Evolutionary conservation across 2,797 vertebrate genomes (phyloP).

Genomic region (Myiotriccus ornatus): DNA sequence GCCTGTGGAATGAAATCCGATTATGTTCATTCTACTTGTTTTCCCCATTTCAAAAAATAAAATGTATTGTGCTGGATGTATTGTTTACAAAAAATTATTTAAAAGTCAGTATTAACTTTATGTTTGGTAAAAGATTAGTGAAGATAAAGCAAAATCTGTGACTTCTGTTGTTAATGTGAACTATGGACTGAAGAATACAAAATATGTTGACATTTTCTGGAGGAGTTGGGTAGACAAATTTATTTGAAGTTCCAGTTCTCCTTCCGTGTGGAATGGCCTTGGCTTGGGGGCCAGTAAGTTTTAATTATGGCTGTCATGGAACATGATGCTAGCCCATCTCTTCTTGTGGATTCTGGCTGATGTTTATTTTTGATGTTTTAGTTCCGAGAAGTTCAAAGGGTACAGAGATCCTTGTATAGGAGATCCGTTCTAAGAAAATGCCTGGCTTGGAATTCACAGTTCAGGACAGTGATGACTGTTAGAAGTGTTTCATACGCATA

Average conservation of each 20-base stretch:
- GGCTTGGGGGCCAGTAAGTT: neutral
- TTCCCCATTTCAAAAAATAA: neutral
- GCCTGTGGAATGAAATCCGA: neutral
- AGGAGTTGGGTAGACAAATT: accelerated
- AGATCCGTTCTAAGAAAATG: neutral
- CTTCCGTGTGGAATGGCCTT: neutral
- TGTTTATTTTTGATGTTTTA: neutral
- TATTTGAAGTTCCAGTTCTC: neutral
- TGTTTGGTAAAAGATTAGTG: neutral
- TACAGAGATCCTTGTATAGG: neutral
- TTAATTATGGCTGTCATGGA: neutral
- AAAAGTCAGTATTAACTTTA: neutral
- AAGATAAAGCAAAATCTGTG: neutral
- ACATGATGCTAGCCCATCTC: neutral
- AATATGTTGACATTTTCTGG: neutral
- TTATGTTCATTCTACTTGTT: neutral
- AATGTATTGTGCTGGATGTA: neutral
- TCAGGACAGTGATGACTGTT: neutral
- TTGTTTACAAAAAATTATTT: neutral
- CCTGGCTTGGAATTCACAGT: neutral
- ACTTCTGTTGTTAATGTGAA: neutral
- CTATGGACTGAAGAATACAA: neutral
- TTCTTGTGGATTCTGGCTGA: neutral
- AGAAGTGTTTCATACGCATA: neutral
- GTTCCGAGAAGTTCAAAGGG: neutral